Conservation (phyloP, 2,797 vertebrate genomes). For the Anguilla anguilla region DNA sequence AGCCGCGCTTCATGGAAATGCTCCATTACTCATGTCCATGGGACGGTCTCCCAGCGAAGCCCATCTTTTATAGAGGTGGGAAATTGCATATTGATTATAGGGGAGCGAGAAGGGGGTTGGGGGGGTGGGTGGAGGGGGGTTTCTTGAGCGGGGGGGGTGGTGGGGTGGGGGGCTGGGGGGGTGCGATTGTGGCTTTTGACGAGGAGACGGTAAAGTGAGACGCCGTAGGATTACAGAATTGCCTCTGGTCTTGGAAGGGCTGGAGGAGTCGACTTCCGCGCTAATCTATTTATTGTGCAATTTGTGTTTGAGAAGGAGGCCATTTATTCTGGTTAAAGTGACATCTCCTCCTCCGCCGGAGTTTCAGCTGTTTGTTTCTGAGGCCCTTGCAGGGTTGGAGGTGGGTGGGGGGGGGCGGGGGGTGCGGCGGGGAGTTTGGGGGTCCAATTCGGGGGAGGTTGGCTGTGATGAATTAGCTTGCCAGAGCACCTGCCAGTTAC, state of each 20-base stretch:
- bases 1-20: slow-evolving; percentile 61
- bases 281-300: slow-evolving; percentile 84
- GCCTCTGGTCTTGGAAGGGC: slow-evolving; percentile 7
- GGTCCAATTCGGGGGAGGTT: slow-evolving; percentile 27
- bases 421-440: slow-evolving; percentile 13
- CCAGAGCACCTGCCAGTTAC: slow-evolving; percentile 3
- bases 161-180: not conserved
- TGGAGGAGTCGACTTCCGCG: slow-evolving; percentile 67
- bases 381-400: slow-evolving; percentile 38
- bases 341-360: slow-evolving; percentile 70
- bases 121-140: not conserved
- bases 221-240: slow-evolving; percentile 22
- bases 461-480: not conserved
- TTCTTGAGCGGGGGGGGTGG: not conserved
- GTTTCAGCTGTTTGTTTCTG: slow-evolving; percentile 40
- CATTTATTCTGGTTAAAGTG: slow-evolving; percentile 81
- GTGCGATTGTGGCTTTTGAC: not conserved
- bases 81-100: slow-evolving; percentile 76
- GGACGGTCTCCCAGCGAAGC: slow-evolving; percentile 60
- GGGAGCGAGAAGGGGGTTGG: not conserved
- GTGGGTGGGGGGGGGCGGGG: slow-evolving; percentile 34
- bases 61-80: slow-evolving; percentile 66
- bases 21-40: slow-evolving; percentile 64
- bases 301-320: slow-evolving; percentile 75
- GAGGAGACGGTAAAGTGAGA: slow-evolving; percentile 17